Conservation (phyloP, 2,797 vertebrate genomes). For the Nyctibius grandis region DNA sequence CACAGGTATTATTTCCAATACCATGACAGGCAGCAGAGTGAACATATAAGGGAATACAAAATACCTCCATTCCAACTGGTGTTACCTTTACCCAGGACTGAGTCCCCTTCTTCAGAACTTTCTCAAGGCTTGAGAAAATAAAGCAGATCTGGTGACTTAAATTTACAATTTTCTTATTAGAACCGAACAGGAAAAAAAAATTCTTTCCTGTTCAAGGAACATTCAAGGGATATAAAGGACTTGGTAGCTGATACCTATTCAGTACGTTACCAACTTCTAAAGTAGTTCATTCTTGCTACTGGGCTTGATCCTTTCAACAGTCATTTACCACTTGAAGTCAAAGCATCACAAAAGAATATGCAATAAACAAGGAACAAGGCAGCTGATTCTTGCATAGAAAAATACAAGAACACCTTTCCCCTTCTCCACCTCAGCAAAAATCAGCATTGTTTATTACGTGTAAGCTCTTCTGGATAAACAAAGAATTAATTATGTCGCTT, state of each 20-base stretch:
- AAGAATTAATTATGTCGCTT: not conserved
- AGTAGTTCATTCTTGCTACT: not conserved
- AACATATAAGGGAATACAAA: not conserved
- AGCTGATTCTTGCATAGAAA: not conserved
- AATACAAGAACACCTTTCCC: not conserved
- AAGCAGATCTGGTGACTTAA: not conserved
- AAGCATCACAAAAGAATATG: not conserved
- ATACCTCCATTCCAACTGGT: not conserved
- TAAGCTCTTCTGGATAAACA: not conserved
- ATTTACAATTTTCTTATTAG: not conserved
- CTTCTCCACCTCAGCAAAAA: not conserved
- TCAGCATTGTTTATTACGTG: not conserved
- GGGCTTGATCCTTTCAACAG: not conserved
- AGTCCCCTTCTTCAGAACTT: not conserved
- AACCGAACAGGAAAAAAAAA: not conserved
- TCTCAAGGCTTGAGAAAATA: not conserved
- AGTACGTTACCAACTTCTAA: not conserved
- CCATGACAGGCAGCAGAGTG: not conserved
- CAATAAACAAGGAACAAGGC: not conserved
- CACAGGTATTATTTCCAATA: not conserved
- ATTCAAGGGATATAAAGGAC: not conserved
- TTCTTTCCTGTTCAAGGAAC: not conserved
- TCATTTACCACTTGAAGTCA: not conserved
- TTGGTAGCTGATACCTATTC: not conserved
- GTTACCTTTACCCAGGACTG: not conserved